phyloP scores from a whole-genome alignment of 2,113 vertebrate genomes.

The western clawed frog (Xenopus tropicalis) region UCB_Xtro_10.0 CM004451.2:76682001-76682500 shows the following conservation, averaged over 20 bases:
- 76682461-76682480: no score
- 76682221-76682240: slow-evolving; percentile 38
- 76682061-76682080: slow-evolving; percentile 12
- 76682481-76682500: no score
- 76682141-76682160: slow-evolving; percentile 21
- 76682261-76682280: slow-evolving; percentile 21
- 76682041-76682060: neutral
- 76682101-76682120: neutral
- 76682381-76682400: no score
- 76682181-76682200: slow-evolving; percentile 8
- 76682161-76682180: slow-evolving; percentile 38
- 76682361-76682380: no score
- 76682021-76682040: no score
- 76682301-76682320: neutral
- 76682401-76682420: no score
- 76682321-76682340: slow-evolving; percentile 9
- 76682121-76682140: slow-evolving; percentile 30
- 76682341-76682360: slow-evolving; percentile 24
- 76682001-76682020: no score
- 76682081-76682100: slow-evolving; percentile 13
- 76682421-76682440: no score
- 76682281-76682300: slow-evolving; percentile 15
- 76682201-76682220: slow-evolving; percentile 43
- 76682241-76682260: neutral
- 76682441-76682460: no score